Conservation (phyloP, 2,797 vertebrate genomes). For the Mastacembelus armatus region DNA sequence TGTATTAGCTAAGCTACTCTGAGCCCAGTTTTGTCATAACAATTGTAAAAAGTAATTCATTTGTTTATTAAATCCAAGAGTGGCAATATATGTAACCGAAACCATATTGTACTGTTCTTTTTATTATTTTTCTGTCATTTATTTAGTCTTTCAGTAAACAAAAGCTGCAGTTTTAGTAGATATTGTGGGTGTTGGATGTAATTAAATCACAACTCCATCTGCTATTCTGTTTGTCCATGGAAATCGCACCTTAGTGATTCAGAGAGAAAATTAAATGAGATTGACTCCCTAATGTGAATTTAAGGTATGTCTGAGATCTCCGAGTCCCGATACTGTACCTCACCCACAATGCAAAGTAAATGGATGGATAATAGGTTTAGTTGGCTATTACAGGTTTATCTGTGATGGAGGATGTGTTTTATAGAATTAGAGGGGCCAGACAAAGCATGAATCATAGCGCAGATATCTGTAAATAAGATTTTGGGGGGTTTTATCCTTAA, state of each 20-base stretch:
- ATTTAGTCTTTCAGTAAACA: constrained; percentile 1
- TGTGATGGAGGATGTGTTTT: constrained; percentile 68
- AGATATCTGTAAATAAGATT: constrained; percentile 71
- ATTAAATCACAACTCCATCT: constrained; percentile 73
- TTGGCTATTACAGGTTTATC: constrained; percentile 67
- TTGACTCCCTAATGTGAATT: constrained; percentile 51
- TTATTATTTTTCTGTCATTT: neutral
- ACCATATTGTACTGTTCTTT: neutral
- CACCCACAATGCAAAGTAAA: constrained; percentile 62
- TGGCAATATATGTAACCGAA: constrained; percentile 5
- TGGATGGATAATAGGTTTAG: constrained; percentile 73
- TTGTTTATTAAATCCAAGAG: constrained; percentile 20
- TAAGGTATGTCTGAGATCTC: constrained; percentile 53
- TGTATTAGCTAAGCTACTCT: constrained; percentile 77
- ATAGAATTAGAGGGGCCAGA: constrained; percentile 64
- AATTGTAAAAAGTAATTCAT: constrained; percentile 16
- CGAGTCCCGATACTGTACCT: constrained; percentile 45
- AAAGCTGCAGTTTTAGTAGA: constrained; percentile 32
- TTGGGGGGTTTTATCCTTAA: constrained; percentile 53
- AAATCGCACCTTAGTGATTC: constrained; percentile 70
- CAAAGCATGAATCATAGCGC: constrained; percentile 58
- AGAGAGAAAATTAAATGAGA: constrained; percentile 69
- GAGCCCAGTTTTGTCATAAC: constrained; percentile 10
- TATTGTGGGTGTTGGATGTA: constrained; percentile 45
- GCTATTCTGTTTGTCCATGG: constrained; percentile 58